Evolutionary conservation across 1,140 invertebrate species (phyloP).

Genomic region (Melipona quadrifasciata): DNA sequence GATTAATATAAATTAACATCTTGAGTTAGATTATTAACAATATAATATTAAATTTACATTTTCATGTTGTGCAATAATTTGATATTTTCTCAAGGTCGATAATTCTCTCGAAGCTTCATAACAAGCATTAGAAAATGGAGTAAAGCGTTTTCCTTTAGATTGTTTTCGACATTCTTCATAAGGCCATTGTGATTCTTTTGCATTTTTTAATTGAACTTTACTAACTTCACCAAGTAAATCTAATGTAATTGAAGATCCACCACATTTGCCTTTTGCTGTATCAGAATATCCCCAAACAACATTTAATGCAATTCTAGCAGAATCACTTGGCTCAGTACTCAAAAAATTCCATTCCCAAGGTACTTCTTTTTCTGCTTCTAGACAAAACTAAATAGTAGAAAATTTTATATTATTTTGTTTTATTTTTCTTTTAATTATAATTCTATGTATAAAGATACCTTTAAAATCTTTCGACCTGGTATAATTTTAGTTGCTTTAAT

Average conservation of each 20-base stretch:
- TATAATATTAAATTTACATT: constrained; percentile 69
- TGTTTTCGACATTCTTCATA: constrained; percentile 73
- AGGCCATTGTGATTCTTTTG: constrained; percentile 72
- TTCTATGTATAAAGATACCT: constrained; percentile 62
- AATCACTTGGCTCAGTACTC: constrained; percentile 73
- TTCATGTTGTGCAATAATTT: constrained; percentile 69
- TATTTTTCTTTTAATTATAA: background rate
- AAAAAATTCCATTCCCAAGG: constrained; percentile 79
- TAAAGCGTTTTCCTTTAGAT: constrained; percentile 64
- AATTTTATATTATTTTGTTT: background rate
- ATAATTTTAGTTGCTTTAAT: constrained; percentile 75
- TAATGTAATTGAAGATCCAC: constrained; percentile 72
- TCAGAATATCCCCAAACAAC: constrained; percentile 73
- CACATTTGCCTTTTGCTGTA: constrained; percentile 75
- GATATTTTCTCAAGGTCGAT: constrained; percentile 77
- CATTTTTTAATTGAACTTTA: constrained; percentile 70
- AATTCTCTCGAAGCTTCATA: constrained; percentile 77
- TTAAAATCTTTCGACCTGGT: constrained; percentile 70
- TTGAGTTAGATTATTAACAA: background rate
- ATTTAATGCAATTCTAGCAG: constrained; percentile 70
- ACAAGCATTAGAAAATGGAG: constrained; percentile 76
- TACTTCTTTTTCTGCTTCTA: constrained; percentile 72
- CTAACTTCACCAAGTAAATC: constrained; percentile 75
- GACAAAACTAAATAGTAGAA: constrained; percentile 70
- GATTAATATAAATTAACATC: constrained; percentile 14